These are phyloP conservation scores for Aurelia aurita complex sp. Pacific DNA, from an alignment of 30 jellyfish, hydroid and myxozoan species.

Conservation along the genomic window DNA sequence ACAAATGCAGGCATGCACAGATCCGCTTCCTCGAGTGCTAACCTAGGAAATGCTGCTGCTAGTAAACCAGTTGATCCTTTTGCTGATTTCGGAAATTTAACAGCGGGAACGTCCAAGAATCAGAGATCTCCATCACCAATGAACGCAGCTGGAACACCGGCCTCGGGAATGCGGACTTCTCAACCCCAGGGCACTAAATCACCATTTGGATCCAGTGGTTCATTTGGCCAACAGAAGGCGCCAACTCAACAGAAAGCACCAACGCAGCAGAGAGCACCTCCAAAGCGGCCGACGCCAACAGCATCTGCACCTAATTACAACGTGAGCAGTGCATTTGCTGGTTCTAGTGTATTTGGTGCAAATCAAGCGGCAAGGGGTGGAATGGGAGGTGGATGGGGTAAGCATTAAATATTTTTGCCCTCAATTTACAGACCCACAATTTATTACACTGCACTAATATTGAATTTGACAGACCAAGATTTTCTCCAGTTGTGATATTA, in stretches of 20 bases:
- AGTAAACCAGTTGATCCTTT: slow-evolving; percentile 65
- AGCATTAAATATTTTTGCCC: neutral
- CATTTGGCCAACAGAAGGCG: slow-evolving; percentile 4
- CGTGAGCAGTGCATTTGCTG: slow-evolving; percentile 34
- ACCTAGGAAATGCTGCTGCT: slow-evolving; percentile 2
- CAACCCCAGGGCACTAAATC: slow-evolving; percentile 28
- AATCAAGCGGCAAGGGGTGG: slow-evolving; percentile 35
- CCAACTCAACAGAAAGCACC: neutral
- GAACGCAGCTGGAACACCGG: neutral
- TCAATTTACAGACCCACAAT: too few relatives aligned
- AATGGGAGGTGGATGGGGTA: slow-evolving; percentile 73
- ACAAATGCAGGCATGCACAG: slow-evolving; percentile 6
- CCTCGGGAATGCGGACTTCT: neutral
- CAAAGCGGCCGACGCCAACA: slow-evolving; percentile 17
- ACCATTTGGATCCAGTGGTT: slow-evolving; percentile 23
- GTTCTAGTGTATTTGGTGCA: slow-evolving; percentile 47
- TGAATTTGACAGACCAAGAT: too few relatives aligned
- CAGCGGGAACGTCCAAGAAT: slow-evolving; percentile 1
- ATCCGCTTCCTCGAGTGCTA: slow-evolving; percentile 23
- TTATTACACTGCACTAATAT: too few relatives aligned
- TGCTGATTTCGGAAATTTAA: slow-evolving; percentile 73
- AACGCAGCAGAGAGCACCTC: slow-evolving; percentile 10
- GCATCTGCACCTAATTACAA: slow-evolving; percentile 56
- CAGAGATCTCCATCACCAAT: neutral
- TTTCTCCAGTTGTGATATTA: too few relatives aligned